Conservation (phyloP, 2,888 invertebrate species). For the Agrochola lychnidis region DNA sequence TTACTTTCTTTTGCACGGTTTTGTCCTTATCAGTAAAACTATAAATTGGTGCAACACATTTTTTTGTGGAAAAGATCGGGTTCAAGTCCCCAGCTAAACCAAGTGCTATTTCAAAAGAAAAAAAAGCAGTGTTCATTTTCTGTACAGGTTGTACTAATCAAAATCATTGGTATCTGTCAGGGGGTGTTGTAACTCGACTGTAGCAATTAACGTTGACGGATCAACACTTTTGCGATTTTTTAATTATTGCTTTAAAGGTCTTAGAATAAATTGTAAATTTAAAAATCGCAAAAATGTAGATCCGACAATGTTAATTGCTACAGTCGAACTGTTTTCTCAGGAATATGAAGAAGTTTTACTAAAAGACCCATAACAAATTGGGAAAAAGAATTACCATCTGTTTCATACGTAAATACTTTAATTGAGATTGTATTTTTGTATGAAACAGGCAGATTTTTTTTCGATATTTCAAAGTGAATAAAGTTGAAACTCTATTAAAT, state of each 20-base stretch:
- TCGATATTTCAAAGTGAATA: neutral
- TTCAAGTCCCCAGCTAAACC: neutral
- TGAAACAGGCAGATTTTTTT: neutral
- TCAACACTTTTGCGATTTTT: no score
- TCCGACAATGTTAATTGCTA: no score
- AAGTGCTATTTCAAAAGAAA: neutral
- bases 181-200: neutral
- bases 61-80: neutral
- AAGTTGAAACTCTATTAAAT: no score
- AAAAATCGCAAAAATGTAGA: no score
- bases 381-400: neutral
- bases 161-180: conserved; percentile 2
- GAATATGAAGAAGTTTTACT: conserved; percentile 7
- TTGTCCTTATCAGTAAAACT: neutral
- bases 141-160: neutral
- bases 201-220: no score
- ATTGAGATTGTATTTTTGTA: neutral
- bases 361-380: neutral
- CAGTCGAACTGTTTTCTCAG: neutral
- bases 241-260: no score
- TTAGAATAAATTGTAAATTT: no score
- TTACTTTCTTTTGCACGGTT: neutral
- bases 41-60: neutral
- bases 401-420: neutral
- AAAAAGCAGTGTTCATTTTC: neutral